A percentile compares a stretch with the other conserved stretches of the same genome.
Evolutionary conservation across 2,888 invertebrate species (phyloP).

Genomic region (Volucella inanis): DNA sequence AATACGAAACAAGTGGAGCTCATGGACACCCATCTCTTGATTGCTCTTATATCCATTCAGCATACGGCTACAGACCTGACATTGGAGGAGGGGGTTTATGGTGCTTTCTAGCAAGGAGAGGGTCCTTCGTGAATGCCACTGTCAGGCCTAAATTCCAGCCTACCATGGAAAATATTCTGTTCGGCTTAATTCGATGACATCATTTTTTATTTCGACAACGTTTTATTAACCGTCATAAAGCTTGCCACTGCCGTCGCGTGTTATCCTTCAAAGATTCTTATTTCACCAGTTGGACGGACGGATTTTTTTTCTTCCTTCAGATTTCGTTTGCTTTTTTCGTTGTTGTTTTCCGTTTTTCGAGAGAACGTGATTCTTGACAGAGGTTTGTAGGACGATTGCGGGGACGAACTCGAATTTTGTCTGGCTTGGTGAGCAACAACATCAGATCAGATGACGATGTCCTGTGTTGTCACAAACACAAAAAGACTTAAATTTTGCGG

Average conservation of each 20-base stretch:
- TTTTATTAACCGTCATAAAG: slow-evolving; percentile 68
- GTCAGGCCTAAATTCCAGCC: neutral
- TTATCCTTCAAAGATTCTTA: slow-evolving; percentile 51
- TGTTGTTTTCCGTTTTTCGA: neutral
- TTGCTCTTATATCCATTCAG: neutral
- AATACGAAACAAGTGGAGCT: slow-evolving; percentile 57
- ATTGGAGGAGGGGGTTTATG: no score
- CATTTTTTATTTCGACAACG: slow-evolving; percentile 59
- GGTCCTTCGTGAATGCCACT: neutral
- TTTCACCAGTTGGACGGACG: slow-evolving; percentile 13
- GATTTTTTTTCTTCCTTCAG: no score
- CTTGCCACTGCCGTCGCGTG: slow-evolving; percentile 38
- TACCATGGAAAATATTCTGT: slow-evolving; percentile 33
- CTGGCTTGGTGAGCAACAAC: slow-evolving; percentile 10
- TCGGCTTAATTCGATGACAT: slow-evolving; percentile 62
- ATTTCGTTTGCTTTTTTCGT: no score
- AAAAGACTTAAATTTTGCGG: slow-evolving; percentile 81
- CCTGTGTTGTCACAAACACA: slow-evolving; percentile 71
- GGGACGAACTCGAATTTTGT: slow-evolving; percentile 7
- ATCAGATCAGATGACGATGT: slow-evolving; percentile 8
- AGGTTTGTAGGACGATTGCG: slow-evolving; percentile 1
- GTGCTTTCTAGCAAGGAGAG: neutral
- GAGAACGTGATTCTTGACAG: slow-evolving; percentile 11
- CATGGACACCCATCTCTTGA: slow-evolving; percentile 37
- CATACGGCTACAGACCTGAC: neutral